A percentile compares a stretch with the other conserved stretches of the same genome.
Evolutionary conservation across 1,140 invertebrate species (phyloP).

Genomic region (Nixonia krombeini): DNA sequence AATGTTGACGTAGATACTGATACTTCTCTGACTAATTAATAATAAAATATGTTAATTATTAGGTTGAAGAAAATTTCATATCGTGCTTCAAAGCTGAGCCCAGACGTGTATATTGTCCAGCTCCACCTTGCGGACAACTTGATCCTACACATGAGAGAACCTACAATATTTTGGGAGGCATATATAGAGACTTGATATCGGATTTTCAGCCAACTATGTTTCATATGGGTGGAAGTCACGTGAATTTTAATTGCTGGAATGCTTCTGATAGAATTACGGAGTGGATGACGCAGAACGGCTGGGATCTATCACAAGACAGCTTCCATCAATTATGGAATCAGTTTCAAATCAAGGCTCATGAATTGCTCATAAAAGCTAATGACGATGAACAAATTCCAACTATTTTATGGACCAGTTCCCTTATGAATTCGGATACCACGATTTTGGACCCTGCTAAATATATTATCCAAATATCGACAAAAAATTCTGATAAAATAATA

Average conservation of each 20-base stretch:
- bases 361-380: slow-evolving; percentile 66
- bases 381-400: slow-evolving; percentile 74
- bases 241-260: slow-evolving; percentile 82
- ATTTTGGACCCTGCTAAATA: slow-evolving; percentile 81
- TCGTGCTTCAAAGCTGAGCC: slow-evolving; percentile 78
- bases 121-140: slow-evolving; percentile 87
- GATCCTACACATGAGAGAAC: slow-evolving; percentile 81
- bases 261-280: slow-evolving; percentile 76
- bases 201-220: slow-evolving; percentile 81
- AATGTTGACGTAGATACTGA: slow-evolving; percentile 11
- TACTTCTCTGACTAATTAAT: slow-evolving; percentile 4
- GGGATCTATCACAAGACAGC: slow-evolving; percentile 73
- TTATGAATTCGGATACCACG: slow-evolving; percentile 79
- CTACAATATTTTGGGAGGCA: slow-evolving; percentile 79
- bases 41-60: too few relatives aligned
- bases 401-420: slow-evolving; percentile 84
- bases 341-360: slow-evolving; percentile 79
- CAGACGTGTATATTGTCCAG: slow-evolving; percentile 81
- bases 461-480: slow-evolving; percentile 89
- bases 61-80: too few relatives aligned
- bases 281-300: slow-evolving; percentile 78
- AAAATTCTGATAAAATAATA: slow-evolving; percentile 75
- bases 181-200: slow-evolving; percentile 77
- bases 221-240: slow-evolving; percentile 91
- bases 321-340: slow-evolving; percentile 83